Evolutionary conservation across 2,888 invertebrate species (phyloP), one percentile per base, ranked within the genome.

Genomic region (Acrobasis suavella): DNA sequence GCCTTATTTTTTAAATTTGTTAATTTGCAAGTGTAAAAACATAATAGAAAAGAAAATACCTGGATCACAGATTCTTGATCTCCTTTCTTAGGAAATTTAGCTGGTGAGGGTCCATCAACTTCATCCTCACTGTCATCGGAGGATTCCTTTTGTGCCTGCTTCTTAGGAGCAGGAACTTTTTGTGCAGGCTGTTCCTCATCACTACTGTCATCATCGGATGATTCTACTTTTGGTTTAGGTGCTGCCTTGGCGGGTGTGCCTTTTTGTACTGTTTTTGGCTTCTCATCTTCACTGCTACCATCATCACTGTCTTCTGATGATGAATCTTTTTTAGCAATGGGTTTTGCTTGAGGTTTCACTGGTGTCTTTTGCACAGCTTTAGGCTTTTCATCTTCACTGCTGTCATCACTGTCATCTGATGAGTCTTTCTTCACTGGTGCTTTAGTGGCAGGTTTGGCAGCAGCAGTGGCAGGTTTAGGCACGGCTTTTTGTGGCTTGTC

Each of bases 351-450:
- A 62, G 64, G 71, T 67, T 73, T 74, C 62, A 67, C 72, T 69
- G 62, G 72, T 65, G 66, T 68, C 60, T 69, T 72, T 66, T 68
- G 38, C 16, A 32, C 32, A 6, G 38, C 54, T 32, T 56, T 56
- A 22, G 80, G 73, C 61, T 82, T 80, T 42, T 83, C 81, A 59
- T 83, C 83, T 54, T 82, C 81, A 66, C 81, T 77, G 61, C 79
- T 81, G 32, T 83, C 85, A 38, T 80, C 82, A 74, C 81, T 83
- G 50, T 87, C 87, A 16, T 79, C 78, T 37, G 83, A 82, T 32
- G 91, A 83, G 1, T 80, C 79, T 51, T 82, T 75, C 38, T 79
- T 81, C 64, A 77, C 81, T 56, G 85, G 73, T 59, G 82, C 76
- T 60, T 80, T 77, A 15, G 72, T 61, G 46, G 63, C 64, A 39